A percentile compares a stretch with the other conserved stretches of the same genome.
Conservation (phyloP, 2,797 vertebrate genomes). For the Paramormyrops hopkinsi region DNA sequence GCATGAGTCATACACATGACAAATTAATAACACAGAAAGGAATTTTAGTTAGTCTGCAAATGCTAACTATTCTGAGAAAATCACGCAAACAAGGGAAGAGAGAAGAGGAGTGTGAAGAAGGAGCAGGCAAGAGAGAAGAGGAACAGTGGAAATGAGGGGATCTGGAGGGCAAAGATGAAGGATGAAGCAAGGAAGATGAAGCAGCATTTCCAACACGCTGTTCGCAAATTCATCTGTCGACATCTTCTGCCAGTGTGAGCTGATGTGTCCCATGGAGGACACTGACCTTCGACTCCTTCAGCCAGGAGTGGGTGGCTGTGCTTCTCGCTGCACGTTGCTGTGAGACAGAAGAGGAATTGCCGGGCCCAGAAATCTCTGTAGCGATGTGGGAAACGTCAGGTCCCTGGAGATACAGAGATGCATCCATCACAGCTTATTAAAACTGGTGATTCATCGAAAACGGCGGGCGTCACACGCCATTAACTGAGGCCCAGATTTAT, state of each 20-base stretch:
- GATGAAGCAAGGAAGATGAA: background rate
- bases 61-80: background rate
- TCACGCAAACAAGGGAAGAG: background rate
- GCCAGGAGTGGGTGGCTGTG: background rate
- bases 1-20: background rate
- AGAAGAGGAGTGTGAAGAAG: background rate
- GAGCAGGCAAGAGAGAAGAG: background rate
- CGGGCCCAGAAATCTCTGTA: background rate
- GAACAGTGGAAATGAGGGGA: background rate
- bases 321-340: background rate
- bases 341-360: background rate
- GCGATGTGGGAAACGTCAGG: background rate
- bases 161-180: background rate
- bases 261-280: background rate
- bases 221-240: background rate
- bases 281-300: background rate
- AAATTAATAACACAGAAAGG: background rate
- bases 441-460: constrained; percentile 10
- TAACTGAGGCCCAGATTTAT: constrained; percentile 11
- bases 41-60: background rate
- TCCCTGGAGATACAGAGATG: background rate
- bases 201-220: background rate
- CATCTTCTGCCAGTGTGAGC: background rate
- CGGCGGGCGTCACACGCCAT: background rate
- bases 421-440: constrained; percentile 14